A percentile compares a stretch with the other conserved stretches of the same genome.
Evolutionary conservation across 2,797 vertebrate genomes (phyloP).

Genomic region (Melanotaenia pygmaea): DNA sequence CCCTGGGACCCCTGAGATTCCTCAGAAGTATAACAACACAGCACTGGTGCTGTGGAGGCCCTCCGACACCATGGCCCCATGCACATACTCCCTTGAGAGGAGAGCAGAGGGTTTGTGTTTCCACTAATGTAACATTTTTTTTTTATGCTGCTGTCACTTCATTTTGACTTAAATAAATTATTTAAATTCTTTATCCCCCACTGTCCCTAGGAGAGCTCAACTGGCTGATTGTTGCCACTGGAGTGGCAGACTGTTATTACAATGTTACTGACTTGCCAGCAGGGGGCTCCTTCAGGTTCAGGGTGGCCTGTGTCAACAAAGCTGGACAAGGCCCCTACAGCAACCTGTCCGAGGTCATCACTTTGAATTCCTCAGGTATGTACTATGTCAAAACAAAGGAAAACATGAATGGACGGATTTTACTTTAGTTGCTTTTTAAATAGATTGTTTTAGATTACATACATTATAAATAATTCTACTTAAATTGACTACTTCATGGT

Average conservation of each 20-base stretch:
- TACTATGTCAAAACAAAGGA: not conserved
- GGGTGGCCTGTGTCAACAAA: constrained; percentile 96
- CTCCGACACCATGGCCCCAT: constrained; percentile 90
- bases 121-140: not conserved
- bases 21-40: constrained; percentile 95
- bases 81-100: constrained; percentile 93
- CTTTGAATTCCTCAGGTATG: constrained; percentile 85
- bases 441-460: not conserved
- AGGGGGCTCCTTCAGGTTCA: constrained; percentile 86
- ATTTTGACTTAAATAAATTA: not conserved
- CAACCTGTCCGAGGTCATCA: constrained; percentile 86
- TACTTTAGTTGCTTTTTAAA: not conserved
- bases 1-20: constrained; percentile 93
- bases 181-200: not conserved
- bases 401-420: not conserved
- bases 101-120: constrained; percentile 86
- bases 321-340: constrained; percentile 97
- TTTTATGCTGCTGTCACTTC: not conserved
- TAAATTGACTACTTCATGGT: not conserved
- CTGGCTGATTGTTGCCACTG: constrained; percentile 91
- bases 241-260: constrained; percentile 93
- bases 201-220: constrained; percentile 85
- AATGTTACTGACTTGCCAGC: constrained; percentile 90
- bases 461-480: not conserved
- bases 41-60: constrained; percentile 96